phyloP scores from a whole-genome alignment of 2,797 vertebrate genomes.

The Anomalospiza imberbis region DNA sequence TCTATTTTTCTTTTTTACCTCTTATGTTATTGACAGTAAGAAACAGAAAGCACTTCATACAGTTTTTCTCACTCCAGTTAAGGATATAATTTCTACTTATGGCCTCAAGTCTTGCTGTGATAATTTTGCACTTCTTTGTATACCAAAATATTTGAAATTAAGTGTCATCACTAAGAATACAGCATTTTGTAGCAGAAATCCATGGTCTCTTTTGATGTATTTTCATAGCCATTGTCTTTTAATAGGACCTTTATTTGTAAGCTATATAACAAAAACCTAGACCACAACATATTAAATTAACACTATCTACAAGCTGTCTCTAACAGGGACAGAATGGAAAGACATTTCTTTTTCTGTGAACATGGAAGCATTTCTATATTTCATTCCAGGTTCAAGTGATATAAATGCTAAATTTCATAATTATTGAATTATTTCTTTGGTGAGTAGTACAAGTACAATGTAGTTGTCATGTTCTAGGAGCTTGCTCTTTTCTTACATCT shows the following conservation, averaged over 20 bases:
- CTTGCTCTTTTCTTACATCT: background rate
- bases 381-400: background rate
- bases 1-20: background rate
- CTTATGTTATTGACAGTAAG: background rate
- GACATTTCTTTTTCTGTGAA: background rate
- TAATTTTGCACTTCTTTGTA: background rate
- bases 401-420: background rate
- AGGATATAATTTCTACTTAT: slow-evolving; percentile 5
- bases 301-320: background rate
- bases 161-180: background rate
- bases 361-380: background rate
- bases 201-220: background rate
- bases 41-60: background rate
- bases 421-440: background rate
- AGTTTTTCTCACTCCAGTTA: background rate
- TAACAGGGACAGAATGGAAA: background rate
- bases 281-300: background rate
- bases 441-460: background rate
- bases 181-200: background rate
- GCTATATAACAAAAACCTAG: background rate
- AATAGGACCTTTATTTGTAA: background rate
- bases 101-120: background rate
- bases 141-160: background rate
- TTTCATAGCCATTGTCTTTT: background rate
- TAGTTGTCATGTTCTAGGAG: background rate